Conservation (phyloP, 2,797 vertebrate species). For the Mormyrus hasselquistii region DNA sequence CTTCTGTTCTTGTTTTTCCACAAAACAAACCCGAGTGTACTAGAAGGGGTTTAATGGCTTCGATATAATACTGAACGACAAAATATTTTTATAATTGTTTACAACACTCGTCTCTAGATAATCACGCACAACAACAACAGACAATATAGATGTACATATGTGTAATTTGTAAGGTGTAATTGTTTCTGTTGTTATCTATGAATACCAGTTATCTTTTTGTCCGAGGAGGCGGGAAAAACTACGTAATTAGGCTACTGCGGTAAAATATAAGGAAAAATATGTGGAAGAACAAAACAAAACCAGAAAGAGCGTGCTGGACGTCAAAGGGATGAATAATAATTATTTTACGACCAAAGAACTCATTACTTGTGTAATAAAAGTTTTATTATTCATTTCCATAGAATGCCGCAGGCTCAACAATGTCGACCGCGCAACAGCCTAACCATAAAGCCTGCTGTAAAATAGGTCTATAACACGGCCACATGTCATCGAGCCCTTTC, state of each 20-base stretch:
- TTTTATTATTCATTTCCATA: conserved; percentile 90
- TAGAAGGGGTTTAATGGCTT: not conserved
- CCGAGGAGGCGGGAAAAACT: not conserved
- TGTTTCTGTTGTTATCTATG: not conserved
- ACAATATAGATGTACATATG: not conserved
- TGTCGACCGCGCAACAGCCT: conserved; percentile 78
- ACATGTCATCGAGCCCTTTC: conserved; percentile 17
- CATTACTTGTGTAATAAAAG: conserved; percentile 79
- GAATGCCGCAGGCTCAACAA: conserved; percentile 70
- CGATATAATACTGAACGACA: not conserved
- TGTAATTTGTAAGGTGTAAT: not conserved
- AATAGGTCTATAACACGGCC: conserved; percentile 42
- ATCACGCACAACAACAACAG: not conserved
- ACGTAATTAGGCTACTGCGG: not conserved
- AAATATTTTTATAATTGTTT: not conserved
- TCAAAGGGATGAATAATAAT: conserved; percentile 59
- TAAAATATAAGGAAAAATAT: not conserved
- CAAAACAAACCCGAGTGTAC: not conserved
- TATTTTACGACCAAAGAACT: conserved; percentile 67
- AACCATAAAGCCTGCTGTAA: conserved; percentile 65
- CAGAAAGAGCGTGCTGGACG: conserved; percentile 41
- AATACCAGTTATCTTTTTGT: not conserved
- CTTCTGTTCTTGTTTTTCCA: not conserved
- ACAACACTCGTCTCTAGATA: not conserved
- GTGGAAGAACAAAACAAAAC: not conserved